phyloP scores from a whole-genome alignment of 2,797 vertebrate species.

The Enteromius fasciolatus region DNA sequence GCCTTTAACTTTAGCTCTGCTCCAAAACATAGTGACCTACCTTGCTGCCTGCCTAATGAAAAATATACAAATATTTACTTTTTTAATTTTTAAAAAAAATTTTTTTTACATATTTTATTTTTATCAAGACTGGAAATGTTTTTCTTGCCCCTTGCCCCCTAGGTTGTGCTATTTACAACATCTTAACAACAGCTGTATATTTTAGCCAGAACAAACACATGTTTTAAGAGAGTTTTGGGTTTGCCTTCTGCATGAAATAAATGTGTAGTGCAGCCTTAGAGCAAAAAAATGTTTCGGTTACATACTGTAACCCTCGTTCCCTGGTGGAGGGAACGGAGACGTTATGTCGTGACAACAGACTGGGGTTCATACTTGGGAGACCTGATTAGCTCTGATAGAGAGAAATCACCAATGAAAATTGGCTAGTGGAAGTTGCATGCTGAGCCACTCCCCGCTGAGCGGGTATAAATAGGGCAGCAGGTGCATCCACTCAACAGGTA shows the following conservation, averaged over 20 bases:
- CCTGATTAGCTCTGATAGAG: no score
- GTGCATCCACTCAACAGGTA: no score
- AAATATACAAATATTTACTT: neutral
- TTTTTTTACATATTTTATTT: neutral
- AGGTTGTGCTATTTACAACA: neutral
- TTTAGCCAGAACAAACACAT: neutral
- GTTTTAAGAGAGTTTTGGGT: neutral
- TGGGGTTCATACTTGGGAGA: no score
- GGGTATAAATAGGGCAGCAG: no score
- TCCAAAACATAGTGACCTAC: conserved; percentile 3
- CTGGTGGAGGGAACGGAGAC: no score
- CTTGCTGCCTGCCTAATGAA: neutral
- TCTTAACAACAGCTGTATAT: neutral
- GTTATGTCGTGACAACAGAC: no score
- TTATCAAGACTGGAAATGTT: neutral
- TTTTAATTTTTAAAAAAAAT: no score
- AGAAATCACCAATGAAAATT: no score
- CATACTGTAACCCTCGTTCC: no score
- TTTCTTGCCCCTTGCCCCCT: neutral
- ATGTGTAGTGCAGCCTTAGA: neutral
- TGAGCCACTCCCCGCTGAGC: no score
- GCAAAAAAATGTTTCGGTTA: no score
- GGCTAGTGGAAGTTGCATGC: no score
- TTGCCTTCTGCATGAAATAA: neutral
- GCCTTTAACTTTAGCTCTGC: neutral